Evolutionary conservation across 92 coral and sea anemone genomes (phyloP), one percentile per base, ranked within the genome.

Genomic region (Paragorgia papillata): DNA sequence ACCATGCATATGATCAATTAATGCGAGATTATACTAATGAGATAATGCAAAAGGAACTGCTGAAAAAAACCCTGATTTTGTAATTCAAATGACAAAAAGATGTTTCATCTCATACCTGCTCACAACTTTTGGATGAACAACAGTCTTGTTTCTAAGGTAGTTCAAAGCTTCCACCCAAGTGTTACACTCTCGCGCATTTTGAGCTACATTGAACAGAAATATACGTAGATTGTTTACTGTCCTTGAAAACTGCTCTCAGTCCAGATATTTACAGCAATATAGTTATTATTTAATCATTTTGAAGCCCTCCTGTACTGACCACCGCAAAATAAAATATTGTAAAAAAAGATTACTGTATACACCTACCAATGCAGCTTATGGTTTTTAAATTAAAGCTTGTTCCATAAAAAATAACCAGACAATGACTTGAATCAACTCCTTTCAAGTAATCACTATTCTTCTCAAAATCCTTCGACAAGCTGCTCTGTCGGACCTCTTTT

Each of bases 91-190:
- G n/a, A n/a, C n/a, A n/a, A n/a, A n/a, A 57, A 57, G 29, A 3
- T 4, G 8, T 50, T 29, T 56, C 34, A 53, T 9, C 17, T 21
- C 75, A 51, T 73, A 93, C 97, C 97, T 87, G 81, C 85, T 85
- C 32, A 92, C 89, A 25, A 93, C 82, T 15, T 83, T 86, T 1
- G 93, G 97, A 46, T 93, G 97, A 37, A 91, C 85, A 22, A 93
- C 85, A 49, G 89, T 79, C 55, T 88, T 92, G 40, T 90, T 86
- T 92, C 88, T 95, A 71, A 91, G 71, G 66, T 80, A 84, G 21
- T 89, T 91, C 20, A 95, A 65, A 13, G 97, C 97, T 22, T 89
- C 86, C 9, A 95, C 99, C 99, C 99, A 95, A 64, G 78, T 89
- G 40, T 88, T 93, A 48, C 99, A 67, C 58, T 95, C 99, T 80